Evolutionary conservation across 2,888 invertebrate species (phyloP), one percentile per base, ranked within the genome.

Genomic region (Melieria crassipennis): DNA sequence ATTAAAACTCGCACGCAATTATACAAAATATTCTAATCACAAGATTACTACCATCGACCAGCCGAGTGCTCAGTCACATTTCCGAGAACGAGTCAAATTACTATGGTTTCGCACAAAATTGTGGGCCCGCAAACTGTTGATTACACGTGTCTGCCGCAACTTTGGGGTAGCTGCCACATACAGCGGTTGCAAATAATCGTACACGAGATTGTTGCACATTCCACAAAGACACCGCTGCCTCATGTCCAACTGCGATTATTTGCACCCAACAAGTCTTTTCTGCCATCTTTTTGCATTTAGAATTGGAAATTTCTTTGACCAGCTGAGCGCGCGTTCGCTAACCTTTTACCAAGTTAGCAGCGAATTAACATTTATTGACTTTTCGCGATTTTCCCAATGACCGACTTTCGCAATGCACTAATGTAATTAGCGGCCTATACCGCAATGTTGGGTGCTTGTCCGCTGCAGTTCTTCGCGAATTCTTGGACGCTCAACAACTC

Each of bases 381-480:
- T 79, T 74, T 75, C 47, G 48, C 13, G 71, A 79, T 72, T 75
- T 69, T 76, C 76, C 76, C 81, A 79, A 77, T 84, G 82, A 82
- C 81, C 81, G 81, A 82, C 75, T 80, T 82, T 78, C 65, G 47
- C 72, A 60, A 63, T 65, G 60, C 69, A 73, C 83, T 86, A 86
- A 86, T 86, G 85, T 81, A 85, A 86, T 86, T 86, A 86, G 82
- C 76, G 79, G 75, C 80, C 78, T 84, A 84, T 84, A 85, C 79
- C 80, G 72, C 68, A 74, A 67, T 69, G 77, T 69, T 72, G 72
- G 73, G 71, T 70, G 70, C 71, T 75, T 69, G 78, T 79, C 74
- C 62, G 30, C 68, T 68, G 70, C 82, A 86, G 86, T 86, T 83
- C 78, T 78, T 77, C 80, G 81, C 81, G 81, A 81, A 79, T 82